Evolutionary conservation across 2,113 vertebrate genomes (phyloP), one percentile per base, ranked within the genome.

Genomic region (Geococcyx californianus): DNA sequence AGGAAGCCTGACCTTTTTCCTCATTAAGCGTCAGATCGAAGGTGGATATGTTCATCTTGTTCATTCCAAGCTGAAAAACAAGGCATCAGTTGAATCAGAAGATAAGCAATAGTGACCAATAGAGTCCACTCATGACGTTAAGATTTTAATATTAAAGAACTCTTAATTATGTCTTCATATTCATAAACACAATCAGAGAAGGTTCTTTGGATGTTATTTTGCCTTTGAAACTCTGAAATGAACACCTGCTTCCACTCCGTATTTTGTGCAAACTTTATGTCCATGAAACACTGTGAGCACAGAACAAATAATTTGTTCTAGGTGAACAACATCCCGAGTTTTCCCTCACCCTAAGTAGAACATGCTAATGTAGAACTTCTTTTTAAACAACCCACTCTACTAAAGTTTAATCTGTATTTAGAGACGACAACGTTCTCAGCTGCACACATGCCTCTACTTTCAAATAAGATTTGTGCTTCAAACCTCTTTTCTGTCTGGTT

Each of bases 41-140:
- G 93, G 93, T 90, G 94, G 94, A 5, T 70, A 91, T 60, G 69
- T 13, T 94, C 94, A 96, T 96, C 92, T 70, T 90, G 92, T 54
- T 94, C 82, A 72, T 75, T 93, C 93, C 85, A 75, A 89, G 96
- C 93, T 96, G 94, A 60, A 96, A 97, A 95, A 91, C 0, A 95
- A 87, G 88, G 68, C 51, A 88, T 2, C 36, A 56, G 64, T 72
- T 78, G 40, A 74, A 96, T 60, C 4, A 74, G 28, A 60, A 86
- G 47, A 81, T 44, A 8, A 77, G 47, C 33, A 54, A 69, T 0
- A 38, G 40, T 15, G 51, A 91, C 18, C 49, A 62, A 13, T 12
- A 77, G 20, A 45, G 64, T 14, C 56, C 44, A 55, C 33, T 58
- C 2, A 52, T 0, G 19, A 62, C 1, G 7, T 10, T 18, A 8